These are phyloP conservation scores for Nephrotoma appendiculata DNA, from an alignment of 2,888 invertebrate genomes.

Conservation along the genomic window DNA sequence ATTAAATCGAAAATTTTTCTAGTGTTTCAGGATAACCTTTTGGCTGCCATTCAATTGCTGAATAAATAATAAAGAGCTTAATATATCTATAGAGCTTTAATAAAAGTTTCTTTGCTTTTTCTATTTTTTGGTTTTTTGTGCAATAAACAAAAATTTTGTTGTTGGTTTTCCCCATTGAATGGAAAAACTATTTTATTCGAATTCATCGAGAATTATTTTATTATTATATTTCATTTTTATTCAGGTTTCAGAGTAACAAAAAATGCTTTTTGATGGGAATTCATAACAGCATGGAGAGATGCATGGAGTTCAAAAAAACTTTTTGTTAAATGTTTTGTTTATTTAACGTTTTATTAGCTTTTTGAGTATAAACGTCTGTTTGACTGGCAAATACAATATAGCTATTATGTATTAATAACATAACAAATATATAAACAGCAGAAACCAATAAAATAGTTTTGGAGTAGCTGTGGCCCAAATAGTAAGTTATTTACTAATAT, in stretches of 20 bases:
- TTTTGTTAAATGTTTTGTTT: background rate
- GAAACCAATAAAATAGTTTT: background rate
- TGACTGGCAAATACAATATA: background rate
- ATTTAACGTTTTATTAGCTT: background rate
- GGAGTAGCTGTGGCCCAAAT: background rate
- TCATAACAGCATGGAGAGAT: background rate
- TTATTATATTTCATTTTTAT: background rate
- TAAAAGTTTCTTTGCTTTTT: background rate
- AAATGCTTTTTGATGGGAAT: background rate
- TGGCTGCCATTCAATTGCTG: background rate
- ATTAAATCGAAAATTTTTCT: background rate
- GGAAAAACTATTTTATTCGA: background rate
- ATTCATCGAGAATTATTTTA: background rate
- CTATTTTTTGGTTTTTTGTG: background rate
- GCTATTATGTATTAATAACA: background rate
- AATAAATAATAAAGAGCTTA: background rate
- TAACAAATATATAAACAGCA: background rate
- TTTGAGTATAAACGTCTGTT: background rate
- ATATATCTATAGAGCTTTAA: background rate
- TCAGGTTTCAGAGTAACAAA: background rate
- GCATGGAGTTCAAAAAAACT: background rate
- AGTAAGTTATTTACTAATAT: background rate
- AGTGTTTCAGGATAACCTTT: background rate
- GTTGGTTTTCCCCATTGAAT: background rate
- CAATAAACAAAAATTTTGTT: background rate